Evolutionary conservation across 2,888 invertebrate genomes (phyloP).

Genomic region (Orthosia gracilis): DNA sequence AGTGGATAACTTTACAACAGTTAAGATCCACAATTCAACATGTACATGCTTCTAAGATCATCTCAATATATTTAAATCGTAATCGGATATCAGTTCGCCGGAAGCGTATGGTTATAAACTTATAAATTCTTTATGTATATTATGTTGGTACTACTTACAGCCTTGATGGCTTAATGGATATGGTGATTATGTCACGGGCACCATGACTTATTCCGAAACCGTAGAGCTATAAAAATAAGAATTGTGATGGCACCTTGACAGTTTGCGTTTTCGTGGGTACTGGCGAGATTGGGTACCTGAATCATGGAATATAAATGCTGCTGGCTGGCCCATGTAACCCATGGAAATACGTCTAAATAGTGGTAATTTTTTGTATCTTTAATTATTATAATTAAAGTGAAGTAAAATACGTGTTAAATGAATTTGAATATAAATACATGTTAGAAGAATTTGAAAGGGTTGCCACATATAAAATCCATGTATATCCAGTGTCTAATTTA

Average conservation of each 20-base stretch:
- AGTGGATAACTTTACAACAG: neutral
- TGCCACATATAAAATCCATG: neutral
- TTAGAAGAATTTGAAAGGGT: neutral
- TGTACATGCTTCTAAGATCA: neutral
- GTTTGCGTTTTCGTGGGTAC: slow-evolving; percentile 45
- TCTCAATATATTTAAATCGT: slow-evolving; percentile 47
- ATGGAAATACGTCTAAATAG: no score
- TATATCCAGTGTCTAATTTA: neutral
- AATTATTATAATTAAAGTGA: neutral
- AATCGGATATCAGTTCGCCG: slow-evolving; percentile 67
- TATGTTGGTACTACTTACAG: slow-evolving; percentile 61
- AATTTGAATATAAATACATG: neutral
- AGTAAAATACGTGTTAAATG: neutral
- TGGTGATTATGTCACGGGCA: slow-evolving; percentile 72
- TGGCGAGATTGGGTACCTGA: slow-evolving; percentile 4
- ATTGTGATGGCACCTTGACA: slow-evolving; percentile 46
- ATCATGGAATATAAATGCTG: slow-evolving; percentile 12
- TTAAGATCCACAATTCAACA: neutral
- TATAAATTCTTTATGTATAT: slow-evolving; percentile 70
- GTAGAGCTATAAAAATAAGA: slow-evolving; percentile 68
- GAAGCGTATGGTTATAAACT: slow-evolving; percentile 76
- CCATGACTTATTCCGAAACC: slow-evolving; percentile 73
- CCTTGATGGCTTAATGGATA: slow-evolving; percentile 70
- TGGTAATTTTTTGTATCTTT: neutral
- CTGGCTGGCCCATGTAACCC: neutral